These are phyloP conservation scores for Lysandra bellargus DNA, from an alignment of 2,888 invertebrate genomes.

Conservation along the genomic window DNA sequence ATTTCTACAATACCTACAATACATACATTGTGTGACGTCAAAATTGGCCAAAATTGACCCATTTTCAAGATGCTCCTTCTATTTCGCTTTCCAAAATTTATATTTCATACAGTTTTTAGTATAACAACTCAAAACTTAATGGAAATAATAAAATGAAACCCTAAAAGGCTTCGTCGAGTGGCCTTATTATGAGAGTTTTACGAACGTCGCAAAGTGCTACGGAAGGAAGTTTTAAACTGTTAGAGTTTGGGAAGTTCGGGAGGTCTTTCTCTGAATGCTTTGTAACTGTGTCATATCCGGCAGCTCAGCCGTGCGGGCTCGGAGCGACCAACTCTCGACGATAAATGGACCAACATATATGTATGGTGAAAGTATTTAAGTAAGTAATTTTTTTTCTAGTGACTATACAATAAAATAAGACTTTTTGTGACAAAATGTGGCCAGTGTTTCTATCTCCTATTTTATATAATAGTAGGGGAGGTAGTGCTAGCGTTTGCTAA, in stretches of 20 bases:
- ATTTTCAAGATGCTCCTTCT: too few relatives aligned
- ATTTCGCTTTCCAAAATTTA: background rate
- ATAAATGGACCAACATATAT: background rate
- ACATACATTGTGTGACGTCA: too few relatives aligned
- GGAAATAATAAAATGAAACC: background rate
- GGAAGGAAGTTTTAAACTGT: background rate
- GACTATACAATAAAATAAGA: background rate
- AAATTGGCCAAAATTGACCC: too few relatives aligned
- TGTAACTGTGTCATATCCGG: background rate
- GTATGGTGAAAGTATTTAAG: background rate
- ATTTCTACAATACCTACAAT: too few relatives aligned
- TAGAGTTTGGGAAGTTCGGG: background rate
- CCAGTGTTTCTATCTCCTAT: too few relatives aligned
- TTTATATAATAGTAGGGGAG: too few relatives aligned
- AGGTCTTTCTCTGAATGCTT: background rate
- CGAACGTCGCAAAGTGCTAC: background rate
- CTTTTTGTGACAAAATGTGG: background rate
- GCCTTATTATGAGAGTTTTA: background rate
- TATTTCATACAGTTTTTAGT: background rate
- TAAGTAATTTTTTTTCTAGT: background rate
- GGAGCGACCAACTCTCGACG: background rate
- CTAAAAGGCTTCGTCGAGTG: background rate
- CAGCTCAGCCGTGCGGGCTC: background rate
- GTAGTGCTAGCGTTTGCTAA: too few relatives aligned
- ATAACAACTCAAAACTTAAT: background rate